These are phyloP conservation scores for Stictonetta naevosa DNA, from an alignment of 2,113 vertebrate genomes.

Conservation along the genomic window DNA sequence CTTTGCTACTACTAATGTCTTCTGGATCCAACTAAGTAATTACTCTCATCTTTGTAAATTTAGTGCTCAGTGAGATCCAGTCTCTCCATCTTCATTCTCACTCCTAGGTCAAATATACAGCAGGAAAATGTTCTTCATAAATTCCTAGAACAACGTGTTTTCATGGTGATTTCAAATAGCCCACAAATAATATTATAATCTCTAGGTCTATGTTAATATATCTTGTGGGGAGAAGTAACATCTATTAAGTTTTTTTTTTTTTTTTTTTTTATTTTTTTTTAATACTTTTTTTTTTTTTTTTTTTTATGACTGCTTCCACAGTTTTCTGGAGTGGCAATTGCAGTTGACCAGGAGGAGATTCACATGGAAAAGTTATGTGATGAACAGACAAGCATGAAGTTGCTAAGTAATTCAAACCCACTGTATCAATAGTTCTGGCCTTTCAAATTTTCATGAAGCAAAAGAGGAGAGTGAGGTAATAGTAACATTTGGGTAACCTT, in stretches of 20 bases:
- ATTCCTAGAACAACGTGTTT: rapidly evolving
- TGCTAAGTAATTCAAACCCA: not conserved
- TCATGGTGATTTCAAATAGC: not conserved
- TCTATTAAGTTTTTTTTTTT: rapidly evolving
- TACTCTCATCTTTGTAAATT: rapidly evolving
- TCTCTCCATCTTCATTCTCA: not conserved
- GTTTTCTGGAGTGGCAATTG: not conserved
- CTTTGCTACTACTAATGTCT: rapidly evolving
- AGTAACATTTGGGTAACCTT: not conserved
- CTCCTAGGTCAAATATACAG: not conserved
- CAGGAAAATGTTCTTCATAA: not conserved
- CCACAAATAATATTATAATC: not conserved
- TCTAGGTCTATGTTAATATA: not conserved
- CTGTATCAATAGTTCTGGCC: not conserved
- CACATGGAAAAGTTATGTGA: no score
- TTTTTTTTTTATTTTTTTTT: not conserved
- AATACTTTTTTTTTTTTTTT: not conserved
- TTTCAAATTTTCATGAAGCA: not conserved
- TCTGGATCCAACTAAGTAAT: not conserved
- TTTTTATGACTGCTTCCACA: rapidly evolving
- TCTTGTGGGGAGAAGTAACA: not conserved
- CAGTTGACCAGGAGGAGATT: not conserved
- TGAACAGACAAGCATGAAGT: not conserved
- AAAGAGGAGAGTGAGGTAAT: not conserved
- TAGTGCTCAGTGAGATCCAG: not conserved